Evolutionary conservation across 2,797 vertebrate genomes (phyloP), one percentile per base, ranked within the genome.

Genomic region (Sebastes kiyomatsui): DNA sequence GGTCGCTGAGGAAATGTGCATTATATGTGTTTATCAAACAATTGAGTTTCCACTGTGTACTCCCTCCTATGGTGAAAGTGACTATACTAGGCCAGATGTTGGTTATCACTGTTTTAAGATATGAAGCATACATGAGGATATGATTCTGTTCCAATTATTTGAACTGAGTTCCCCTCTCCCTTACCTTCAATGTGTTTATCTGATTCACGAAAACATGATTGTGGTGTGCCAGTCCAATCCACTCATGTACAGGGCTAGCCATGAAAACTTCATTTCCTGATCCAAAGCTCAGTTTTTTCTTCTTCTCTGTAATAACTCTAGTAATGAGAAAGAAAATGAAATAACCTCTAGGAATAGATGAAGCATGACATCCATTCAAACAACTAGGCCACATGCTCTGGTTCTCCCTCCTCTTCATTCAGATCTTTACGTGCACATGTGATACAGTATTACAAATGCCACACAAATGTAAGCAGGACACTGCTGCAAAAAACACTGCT

Each of bases 221-320:
- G 18, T 38, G 14, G 6, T 62, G 52, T 42, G 65, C 25, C 49
- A 56, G 22, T 55, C 64, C 27, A 75, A 55, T 11, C 77, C 61
- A 83, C 56, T 61, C 55, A 70, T 42, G 74, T 38, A 54, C 27
- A 69, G 27, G 6, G 59, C 73, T 75, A 85, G 70, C 65, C 85
- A 85, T 72, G 65, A 86, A 90, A 90, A 89, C 61, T 59, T 88
- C 6, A 89, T 90, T 91, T 91, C 82, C 87, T 89, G 86, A 89
- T 76, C 65, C 77, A 76, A 81, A 78, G 52, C 38, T 77, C 38
- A 69, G 18, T 77, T 61, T 80, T 75, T 84, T 28, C 60, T 59
- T 73, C 28, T 28, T 82, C 79, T 77, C 67, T 79, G 69, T 81
- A 90, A 89, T 88, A 90, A 85, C 80, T 81, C 67, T 46, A 87